These are phyloP conservation scores for Drosophila anceps DNA, from an alignment of 2,888 invertebrate species.

Conservation along the genomic window DNA sequence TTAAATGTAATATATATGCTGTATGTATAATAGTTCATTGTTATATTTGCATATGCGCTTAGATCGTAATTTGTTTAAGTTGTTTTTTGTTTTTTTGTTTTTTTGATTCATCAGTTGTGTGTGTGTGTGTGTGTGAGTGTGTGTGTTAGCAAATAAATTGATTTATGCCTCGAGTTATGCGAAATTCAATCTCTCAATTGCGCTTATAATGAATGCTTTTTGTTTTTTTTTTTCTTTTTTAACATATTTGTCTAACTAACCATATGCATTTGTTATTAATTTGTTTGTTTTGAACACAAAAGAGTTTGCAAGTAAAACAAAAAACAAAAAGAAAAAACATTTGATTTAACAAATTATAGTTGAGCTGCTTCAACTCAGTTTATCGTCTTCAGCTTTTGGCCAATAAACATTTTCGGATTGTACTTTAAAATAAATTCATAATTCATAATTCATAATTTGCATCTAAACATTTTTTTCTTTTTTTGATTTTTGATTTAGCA, in stretches of 20 bases:
- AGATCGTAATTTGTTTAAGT: slow-evolving; percentile 77
- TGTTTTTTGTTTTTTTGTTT: slow-evolving; percentile 8
- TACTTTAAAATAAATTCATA: slow-evolving; percentile 76
- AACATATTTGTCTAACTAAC: slow-evolving; percentile 80
- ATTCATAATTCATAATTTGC: slow-evolving; percentile 71
- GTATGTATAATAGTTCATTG: slow-evolving; percentile 80
- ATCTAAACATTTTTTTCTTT: slow-evolving; percentile 36
- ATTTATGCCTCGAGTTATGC: slow-evolving; percentile 72
- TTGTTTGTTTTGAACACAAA: slow-evolving; percentile 72
- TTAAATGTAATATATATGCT: slow-evolving; percentile 64
- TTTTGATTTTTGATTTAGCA: slow-evolving; percentile 68
- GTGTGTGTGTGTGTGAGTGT: slow-evolving; percentile 20
- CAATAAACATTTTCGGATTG: slow-evolving; percentile 63
- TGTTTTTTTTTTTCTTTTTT: slow-evolving; percentile 21
- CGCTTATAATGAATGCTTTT: slow-evolving; percentile 60
- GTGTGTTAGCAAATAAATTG: slow-evolving; percentile 64
- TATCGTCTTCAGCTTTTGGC: slow-evolving; percentile 55
- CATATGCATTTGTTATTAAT: slow-evolving; percentile 61
- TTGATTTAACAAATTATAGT: slow-evolving; percentile 13
- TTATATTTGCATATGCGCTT: slow-evolving; percentile 77
- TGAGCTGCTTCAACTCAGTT: neutral
- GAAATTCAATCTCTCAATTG: slow-evolving; percentile 53
- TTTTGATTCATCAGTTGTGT: slow-evolving; percentile 69
- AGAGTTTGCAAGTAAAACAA: slow-evolving; percentile 48
- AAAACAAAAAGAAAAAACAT: slow-evolving; percentile 43